Base-by-base conservation (phyloP, 2,113 vertebrate species). In the Acanthisitta chloris region DNA sequence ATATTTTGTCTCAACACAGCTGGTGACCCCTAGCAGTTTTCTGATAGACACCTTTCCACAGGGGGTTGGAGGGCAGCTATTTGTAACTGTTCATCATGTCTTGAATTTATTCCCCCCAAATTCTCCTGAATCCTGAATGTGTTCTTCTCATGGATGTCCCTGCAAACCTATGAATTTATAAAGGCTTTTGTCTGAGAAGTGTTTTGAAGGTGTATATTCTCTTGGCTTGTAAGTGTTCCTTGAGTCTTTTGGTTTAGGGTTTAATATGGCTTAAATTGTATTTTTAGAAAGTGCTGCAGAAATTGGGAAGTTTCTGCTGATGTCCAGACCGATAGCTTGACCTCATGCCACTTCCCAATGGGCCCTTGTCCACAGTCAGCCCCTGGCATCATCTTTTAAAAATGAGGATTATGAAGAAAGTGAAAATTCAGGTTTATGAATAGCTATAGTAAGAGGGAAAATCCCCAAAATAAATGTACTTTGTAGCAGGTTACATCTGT, bases 301-400 rank as follows among this genome's bases (percentile, higher is more conserved):
- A 52, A 24, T 1, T 16, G 26, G 12, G 17, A 51, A n/a, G 9
- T 64, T 91, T 88, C 70, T 94, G 54, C n/a, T 55, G n/a, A 5
- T 62, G 40, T 46, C 49, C 61, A 67, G 25, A 29, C 25, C 0
- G 0, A 14, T 5, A 25, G 7, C 33, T 34, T 42, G 17, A 66
- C 28, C 18, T 54, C 10, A 0, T 0, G 1, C 18, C 5, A 0
- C 24, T 29, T 82, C 25, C n/a, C 0, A 0, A 12, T 29, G 40
- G 36, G 67, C 16, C 0, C 17, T 45, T 31, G 20, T 13, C n/a
- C 5, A 3, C 28, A 8, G 1, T 28, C 38, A n/a, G 11, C 14
- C 24, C 5, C 8, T 4, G 15, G 14, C 28, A 14, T 28, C 20
- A 2, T 20, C 25, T 43, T 43, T 51, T 38, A 14, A 12, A 72